phyloP scores from a whole-genome alignment of 2,888 invertebrate species.

The Reticulitermes lucifugus region DNA sequence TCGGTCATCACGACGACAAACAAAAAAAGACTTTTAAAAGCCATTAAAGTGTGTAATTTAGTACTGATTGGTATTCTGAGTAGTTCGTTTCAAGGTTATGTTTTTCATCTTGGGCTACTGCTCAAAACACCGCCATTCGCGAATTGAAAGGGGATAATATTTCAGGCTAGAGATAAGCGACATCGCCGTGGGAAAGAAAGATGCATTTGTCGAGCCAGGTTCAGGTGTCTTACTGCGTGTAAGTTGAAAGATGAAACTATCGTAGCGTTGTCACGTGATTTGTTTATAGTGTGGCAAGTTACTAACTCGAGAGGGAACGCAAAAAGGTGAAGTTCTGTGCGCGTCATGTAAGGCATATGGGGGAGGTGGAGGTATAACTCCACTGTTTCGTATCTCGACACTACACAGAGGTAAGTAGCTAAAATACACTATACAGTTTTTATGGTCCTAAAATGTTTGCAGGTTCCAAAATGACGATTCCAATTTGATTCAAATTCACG shows the following conservation, averaged over 20 bases:
- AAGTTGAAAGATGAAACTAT: background rate
- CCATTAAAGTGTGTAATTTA: conserved; percentile 23
- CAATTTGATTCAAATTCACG: too few relatives aligned
- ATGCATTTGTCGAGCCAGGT: background rate
- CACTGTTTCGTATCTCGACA: too few relatives aligned
- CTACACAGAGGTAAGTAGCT: too few relatives aligned
- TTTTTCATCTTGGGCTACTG: background rate
- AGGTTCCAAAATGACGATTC: too few relatives aligned
- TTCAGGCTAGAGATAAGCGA: background rate
- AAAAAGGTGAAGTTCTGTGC: too few relatives aligned
- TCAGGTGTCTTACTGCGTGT: background rate
- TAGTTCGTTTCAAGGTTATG: background rate
- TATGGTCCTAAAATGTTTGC: too few relatives aligned
- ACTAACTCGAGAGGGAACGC: too few relatives aligned
- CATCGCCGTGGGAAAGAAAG: background rate
- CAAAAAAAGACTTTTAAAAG: conserved; percentile 11
- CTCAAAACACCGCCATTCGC: background rate
- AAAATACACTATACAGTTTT: too few relatives aligned
- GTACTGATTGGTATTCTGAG: conserved; percentile 10
- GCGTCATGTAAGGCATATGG: too few relatives aligned
- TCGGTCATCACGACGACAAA: conserved; percentile 8
- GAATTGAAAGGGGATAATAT: background rate
- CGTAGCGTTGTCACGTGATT: too few relatives aligned
- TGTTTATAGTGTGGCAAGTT: too few relatives aligned
- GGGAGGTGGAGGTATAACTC: too few relatives aligned